A percentile compares a stretch with the other conserved stretches of the same genome.
These are phyloP conservation scores for Tachuris rubrigastra DNA, from an alignment of 2,113 vertebrate species.

Conservation along the genomic window DNA sequence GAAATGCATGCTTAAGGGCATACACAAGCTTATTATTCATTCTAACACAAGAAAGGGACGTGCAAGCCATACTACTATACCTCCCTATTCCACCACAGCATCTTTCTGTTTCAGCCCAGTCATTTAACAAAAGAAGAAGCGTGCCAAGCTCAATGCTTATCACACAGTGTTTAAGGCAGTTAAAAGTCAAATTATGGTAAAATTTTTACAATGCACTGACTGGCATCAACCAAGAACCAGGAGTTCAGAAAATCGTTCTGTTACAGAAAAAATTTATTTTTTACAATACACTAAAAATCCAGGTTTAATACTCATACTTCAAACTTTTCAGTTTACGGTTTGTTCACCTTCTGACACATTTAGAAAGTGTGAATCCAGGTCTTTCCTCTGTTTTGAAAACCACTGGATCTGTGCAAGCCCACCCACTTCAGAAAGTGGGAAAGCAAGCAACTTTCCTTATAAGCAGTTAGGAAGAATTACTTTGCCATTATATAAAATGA, in stretches of 20 bases:
- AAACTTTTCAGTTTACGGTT: background rate
- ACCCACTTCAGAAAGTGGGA: background rate
- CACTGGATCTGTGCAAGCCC: background rate
- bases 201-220: background rate
- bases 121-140: background rate
- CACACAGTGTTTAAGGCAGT: rapidly evolving
- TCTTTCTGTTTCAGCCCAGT: background rate
- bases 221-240: background rate
- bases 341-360: background rate
- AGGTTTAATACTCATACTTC: background rate
- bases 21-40: background rate
- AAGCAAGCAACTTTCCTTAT: background rate
- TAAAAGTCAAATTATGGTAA: background rate
- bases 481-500: background rate
- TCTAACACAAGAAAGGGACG: background rate
- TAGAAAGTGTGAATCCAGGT: background rate
- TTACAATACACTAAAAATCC: background rate
- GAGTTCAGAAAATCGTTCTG: background rate
- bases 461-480: background rate
- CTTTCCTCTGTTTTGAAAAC: background rate
- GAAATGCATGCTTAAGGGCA: background rate
- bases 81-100: background rate
- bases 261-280: background rate
- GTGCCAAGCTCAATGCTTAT: background rate
- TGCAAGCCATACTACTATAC: background rate